Base-by-base conservation (phyloP, 92 coral and sea anemone genomes). In the Nematostella vectensis region DNA sequence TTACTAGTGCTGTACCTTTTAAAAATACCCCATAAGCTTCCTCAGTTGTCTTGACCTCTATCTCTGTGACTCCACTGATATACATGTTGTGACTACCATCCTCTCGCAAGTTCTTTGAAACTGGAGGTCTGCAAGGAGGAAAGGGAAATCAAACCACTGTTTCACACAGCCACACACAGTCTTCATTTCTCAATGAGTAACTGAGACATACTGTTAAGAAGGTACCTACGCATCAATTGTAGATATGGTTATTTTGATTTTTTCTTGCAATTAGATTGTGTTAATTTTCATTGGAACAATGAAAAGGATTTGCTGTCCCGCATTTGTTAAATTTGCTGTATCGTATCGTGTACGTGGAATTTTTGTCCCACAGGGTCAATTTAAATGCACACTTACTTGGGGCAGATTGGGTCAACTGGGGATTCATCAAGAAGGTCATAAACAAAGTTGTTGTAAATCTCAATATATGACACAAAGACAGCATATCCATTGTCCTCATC, bases 401-500 rank as follows among this genome's bases (percentile, higher is more conserved):
- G 93, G 63, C 96, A 86, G 53, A 93, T 93, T n/a, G 86, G 81
- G 55, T 93, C 99, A 54, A 81, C 83, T 4, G 78, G 83, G 47
- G 80, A 50, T 42, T 86, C 96, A 29, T 93, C 99, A 45, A 93
- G 72, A 8, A 93, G 99, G 53, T 93, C 99, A 54, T 86, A 93
- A 61, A 93, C 65, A 48, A 74, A 93, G 63, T 93, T 93, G 69
- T 93, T 93, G 55, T 93, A 93, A 66, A 93, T 93, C 39, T 93
- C 99, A 62, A 77, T 75, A 65, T 93, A 93, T 11, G 94, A 87
- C 22, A 93, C 96, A 69, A 93, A 93, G 63, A 93, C 94, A 44
- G 96, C 80, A 44, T 93, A 93, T 26, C 88, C 87, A 65, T 82
- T 93, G 62, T 93, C 99, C 47, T 93, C 99, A 31, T 93, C 99